These are phyloP conservation scores for Rambutsinella grinnellia DNA, from an alignment of 2,888 invertebrate genomes.

Conservation along the genomic window DNA sequence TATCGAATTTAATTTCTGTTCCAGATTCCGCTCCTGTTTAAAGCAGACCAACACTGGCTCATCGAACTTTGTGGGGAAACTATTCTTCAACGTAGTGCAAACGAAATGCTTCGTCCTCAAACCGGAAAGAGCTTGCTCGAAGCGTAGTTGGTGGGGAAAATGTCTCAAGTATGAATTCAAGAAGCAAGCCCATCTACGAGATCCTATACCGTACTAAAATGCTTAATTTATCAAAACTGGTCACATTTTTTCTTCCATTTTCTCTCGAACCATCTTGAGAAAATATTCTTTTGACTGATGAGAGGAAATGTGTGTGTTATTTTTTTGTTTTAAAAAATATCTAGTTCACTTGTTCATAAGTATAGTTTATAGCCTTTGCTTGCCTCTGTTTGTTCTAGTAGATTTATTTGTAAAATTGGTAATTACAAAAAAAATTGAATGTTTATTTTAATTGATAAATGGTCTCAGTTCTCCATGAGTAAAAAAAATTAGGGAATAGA, in stretches of 20 bases:
- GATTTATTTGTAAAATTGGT: too few species aligned
- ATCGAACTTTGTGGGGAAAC: constrained; percentile 89
- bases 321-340: too few species aligned
- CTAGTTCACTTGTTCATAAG: too few species aligned
- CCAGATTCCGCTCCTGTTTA: constrained; percentile 92
- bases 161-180: constrained; percentile 73
- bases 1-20: constrained; percentile 67
- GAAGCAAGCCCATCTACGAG: constrained; percentile 74
- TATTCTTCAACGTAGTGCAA: constrained; percentile 96
- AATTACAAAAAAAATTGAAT: too few species aligned
- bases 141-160: constrained; percentile 85
- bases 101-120: constrained; percentile 92
- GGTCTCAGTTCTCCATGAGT: too few species aligned
- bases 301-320: too few species aligned
- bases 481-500: too few species aligned
- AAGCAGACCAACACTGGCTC: constrained; percentile 88
- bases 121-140: constrained; percentile 81
- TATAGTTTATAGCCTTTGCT: too few species aligned
- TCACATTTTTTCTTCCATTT: neutral
- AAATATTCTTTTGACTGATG: too few species aligned
- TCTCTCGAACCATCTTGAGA: neutral
- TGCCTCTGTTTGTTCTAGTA: too few species aligned
- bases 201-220: constrained; percentile 80
- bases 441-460: too few species aligned
- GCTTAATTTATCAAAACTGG: too few species aligned